A percentile compares a stretch with the other conserved stretches of the same genome.
Conservation (phyloP, 2,888 invertebrate species). For the Agriopis aurantiaria region DNA sequence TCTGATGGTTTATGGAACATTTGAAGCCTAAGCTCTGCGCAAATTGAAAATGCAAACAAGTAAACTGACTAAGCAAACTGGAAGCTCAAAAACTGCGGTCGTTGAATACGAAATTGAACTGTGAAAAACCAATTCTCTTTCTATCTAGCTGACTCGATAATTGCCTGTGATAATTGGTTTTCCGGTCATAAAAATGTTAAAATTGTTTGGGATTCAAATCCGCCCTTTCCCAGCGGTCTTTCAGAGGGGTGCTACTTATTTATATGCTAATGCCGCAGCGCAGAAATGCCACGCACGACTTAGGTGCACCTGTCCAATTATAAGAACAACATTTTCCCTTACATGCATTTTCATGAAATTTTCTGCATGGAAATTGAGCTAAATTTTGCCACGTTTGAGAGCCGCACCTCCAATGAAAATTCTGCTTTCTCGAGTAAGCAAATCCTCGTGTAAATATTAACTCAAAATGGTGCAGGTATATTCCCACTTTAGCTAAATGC, state of each 20-base stretch:
- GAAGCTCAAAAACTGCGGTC: constrained; percentile 48
- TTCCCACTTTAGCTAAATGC: constrained; percentile 31
- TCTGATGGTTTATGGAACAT: constrained; percentile 48
- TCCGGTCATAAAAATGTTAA: constrained; percentile 79
- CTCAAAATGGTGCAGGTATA: constrained; percentile 41
- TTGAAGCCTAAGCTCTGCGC: constrained; percentile 36
- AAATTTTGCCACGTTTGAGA: constrained; percentile 69
- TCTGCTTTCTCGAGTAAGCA: constrained; percentile 55
- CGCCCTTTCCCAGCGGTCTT: constrained; percentile 68
- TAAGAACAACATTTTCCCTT: constrained; percentile 79
- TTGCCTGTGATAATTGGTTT: constrained; percentile 83
- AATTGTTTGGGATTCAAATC: constrained; percentile 59
- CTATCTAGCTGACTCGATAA: constrained; percentile 79
- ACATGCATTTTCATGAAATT: constrained; percentile 80
- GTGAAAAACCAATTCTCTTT: constrained; percentile 69
- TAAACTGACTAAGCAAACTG: constrained; percentile 48
- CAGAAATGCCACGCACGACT: constrained; percentile 80
- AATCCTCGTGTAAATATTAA: constrained; percentile 67
- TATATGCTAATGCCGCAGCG: constrained; percentile 80
- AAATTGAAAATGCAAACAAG: constrained; percentile 47
- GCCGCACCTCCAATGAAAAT: constrained; percentile 55
- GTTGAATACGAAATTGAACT: constrained; percentile 63
- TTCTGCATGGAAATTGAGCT: constrained; percentile 75
- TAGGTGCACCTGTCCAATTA: constrained; percentile 82
- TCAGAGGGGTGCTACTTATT: constrained; percentile 77